Evolutionary conservation across 1,140 invertebrate genomes (phyloP).

Genomic region (Eriocheir sinensis): DNA sequence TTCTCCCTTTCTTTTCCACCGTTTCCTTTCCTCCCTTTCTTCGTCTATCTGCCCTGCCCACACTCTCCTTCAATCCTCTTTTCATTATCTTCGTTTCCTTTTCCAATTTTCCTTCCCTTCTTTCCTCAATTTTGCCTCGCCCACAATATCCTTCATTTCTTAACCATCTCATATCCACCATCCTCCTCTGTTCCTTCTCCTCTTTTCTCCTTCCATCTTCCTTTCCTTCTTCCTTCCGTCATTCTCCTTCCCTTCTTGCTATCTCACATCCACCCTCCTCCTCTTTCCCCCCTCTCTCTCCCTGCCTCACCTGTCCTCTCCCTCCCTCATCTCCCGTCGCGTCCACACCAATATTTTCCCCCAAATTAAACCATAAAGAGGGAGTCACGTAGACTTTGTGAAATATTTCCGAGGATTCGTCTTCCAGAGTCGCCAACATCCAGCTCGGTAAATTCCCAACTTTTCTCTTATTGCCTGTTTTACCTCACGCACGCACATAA

Average conservation of each 20-base stretch:
- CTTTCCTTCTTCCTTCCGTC: neutral
- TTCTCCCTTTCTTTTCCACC: neutral
- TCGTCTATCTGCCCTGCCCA: neutral
- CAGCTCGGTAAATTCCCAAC: neutral
- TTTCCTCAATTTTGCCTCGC: neutral
- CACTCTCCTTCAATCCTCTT: neutral
- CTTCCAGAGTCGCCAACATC: neutral
- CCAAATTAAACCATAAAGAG: conserved; percentile 3
- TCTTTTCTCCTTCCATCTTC: too few species aligned
- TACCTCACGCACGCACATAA: too few species aligned
- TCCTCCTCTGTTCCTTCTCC: neutral
- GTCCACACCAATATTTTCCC: conserved; percentile 4
- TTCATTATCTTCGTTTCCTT: neutral
- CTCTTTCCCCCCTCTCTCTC: neutral
- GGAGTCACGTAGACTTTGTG: neutral
- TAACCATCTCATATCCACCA: neutral
- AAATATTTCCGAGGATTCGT: neutral
- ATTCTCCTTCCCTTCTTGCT: neutral
- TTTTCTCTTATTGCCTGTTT: conserved; percentile 9
- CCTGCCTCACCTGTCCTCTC: neutral
- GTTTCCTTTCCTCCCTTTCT: conserved; percentile 24
- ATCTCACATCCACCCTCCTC: neutral
- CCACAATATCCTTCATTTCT: neutral
- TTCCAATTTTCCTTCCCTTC: neutral
- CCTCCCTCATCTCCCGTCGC: neutral